These are phyloP conservation scores for Cepphus grylle DNA, from an alignment of 2,113 vertebrate species.

Conservation along the genomic window DNA sequence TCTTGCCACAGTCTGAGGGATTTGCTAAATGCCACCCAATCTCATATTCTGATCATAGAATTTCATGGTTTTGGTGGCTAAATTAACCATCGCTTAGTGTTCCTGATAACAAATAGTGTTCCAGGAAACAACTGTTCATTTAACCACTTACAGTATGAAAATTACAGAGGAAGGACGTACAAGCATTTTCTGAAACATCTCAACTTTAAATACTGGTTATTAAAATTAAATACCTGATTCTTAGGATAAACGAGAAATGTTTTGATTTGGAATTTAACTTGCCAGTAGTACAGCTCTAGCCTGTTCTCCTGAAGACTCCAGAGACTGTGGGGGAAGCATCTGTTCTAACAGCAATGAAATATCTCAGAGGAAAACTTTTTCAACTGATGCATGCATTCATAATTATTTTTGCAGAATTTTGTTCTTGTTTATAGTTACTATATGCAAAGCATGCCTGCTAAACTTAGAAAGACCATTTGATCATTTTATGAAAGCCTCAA, in stretches of 20 bases:
- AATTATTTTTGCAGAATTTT: slow-evolving; percentile 49
- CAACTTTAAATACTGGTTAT: not conserved
- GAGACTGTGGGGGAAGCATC: slow-evolving; percentile 42
- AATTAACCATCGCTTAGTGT: not conserved
- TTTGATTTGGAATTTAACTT: not conserved
- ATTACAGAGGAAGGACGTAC: not conserved
- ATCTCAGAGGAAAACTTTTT: slow-evolving; percentile 61
- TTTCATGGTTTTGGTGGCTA: not conserved
- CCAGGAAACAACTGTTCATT: not conserved
- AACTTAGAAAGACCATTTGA: not conserved
- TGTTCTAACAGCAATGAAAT: slow-evolving; percentile 49
- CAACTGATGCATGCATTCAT: slow-evolving; percentile 56
- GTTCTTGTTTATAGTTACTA: slow-evolving; percentile 1
- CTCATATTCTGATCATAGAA: not conserved
- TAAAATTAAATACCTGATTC: not conserved
- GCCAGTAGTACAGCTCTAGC: not conserved
- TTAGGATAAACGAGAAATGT: not conserved
- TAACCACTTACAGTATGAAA: not conserved
- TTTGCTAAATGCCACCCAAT: not conserved
- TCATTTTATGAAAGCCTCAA: not conserved
- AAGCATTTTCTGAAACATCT: not conserved
- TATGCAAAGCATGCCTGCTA: not conserved
- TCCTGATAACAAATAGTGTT: not conserved
- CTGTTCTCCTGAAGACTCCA: slow-evolving; percentile 31
- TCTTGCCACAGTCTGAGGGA: not conserved